phyloP scores from a whole-genome alignment of 2,888 invertebrate species.

The Meteorus colon region DNA sequence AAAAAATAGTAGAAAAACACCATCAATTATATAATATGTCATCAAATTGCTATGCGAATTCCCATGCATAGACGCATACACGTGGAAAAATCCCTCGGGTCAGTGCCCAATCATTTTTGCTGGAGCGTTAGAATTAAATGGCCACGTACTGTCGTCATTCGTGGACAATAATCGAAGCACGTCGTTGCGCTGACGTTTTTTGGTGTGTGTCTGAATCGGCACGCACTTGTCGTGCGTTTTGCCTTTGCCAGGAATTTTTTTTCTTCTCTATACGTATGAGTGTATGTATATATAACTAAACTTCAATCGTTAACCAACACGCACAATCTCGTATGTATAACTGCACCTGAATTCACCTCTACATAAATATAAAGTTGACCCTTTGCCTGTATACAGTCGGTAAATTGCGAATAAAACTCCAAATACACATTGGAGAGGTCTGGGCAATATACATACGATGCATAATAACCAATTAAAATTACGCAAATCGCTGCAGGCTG shows the following conservation, averaged over 20 bases:
- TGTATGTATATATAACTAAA: not conserved
- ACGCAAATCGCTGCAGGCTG: constrained; percentile 50
- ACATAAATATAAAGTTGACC: not conserved
- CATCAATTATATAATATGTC: not conserved
- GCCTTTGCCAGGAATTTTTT: not conserved
- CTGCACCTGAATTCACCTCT: not conserved
- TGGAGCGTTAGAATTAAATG: constrained; percentile 58
- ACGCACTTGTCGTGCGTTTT: constrained; percentile 20
- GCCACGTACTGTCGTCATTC: constrained; percentile 36
- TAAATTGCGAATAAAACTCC: constrained; percentile 58
- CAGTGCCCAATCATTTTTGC: constrained; percentile 50
- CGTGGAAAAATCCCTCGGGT: constrained; percentile 6
- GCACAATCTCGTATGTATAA: not conserved
- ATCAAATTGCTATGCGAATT: not conserved
- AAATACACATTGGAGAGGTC: constrained; percentile 46
- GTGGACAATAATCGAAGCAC: constrained; percentile 59
- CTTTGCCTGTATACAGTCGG: constrained; percentile 20
- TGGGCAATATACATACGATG: constrained; percentile 15
- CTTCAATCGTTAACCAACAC: not conserved
- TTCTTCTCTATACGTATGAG: not conserved
- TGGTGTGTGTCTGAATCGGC: not conserved
- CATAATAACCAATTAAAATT: constrained; percentile 61
- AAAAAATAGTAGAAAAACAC: not conserved
- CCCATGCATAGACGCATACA: not conserved
- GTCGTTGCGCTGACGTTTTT: constrained; percentile 42